Base-by-base conservation (phyloP, 2,797 vertebrate genomes). In the Galagoides demidoff region DNA sequence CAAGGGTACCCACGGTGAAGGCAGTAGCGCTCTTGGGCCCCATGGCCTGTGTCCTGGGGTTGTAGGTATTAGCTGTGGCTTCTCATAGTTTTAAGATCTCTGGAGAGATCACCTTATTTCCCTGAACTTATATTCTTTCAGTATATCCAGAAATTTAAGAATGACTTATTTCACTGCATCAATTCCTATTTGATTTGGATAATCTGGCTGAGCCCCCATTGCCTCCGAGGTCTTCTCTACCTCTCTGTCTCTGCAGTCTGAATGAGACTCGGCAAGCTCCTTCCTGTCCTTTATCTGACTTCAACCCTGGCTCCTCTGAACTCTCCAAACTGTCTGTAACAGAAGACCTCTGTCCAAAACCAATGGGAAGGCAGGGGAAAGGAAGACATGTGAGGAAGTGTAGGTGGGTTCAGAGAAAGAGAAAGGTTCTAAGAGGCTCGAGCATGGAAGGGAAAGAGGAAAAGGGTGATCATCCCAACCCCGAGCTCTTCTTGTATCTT, bases 1-100 rank as follows among this genome's bases (percentile, higher is more conserved):
- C 1, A 4, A 77, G 61, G 7, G 29, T 29, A 29, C 19, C 19
- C 20, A n/a, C 7, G 1, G 14, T 31, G 31, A 37, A 5, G n/a
- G 16, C 22, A 31, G 7, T 20, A 55, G 39, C 34, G 70, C 43
- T 43, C 27, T 27, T 27, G 31, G 82, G 23, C 23, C 34, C 87
- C 0, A 0, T 13, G 74, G 25, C 66, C 64, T 23, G 19, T 3
- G 19, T 12, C 43, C 16, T 43, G 61, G 43, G 6, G 20, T 12
- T 55, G 37, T 20, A 49, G 49, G 49, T 59, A 74, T 90, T n/a
- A 74, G 23, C 9, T 23, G 70, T 14, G 49, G 8, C 52, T 61
- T 49, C 20, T 39, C 25, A 2, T 1, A 39, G 10, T 70, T 70
- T 63, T n/a, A 23, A 73, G 64, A 39, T 57, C 84, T 92, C 63